A percentile compares a stretch with the other conserved stretches of the same genome.
These are phyloP conservation scores for Ophthalmolycus amberensis DNA, from an alignment of 2,113 vertebrate species.

Conservation along the genomic window DNA sequence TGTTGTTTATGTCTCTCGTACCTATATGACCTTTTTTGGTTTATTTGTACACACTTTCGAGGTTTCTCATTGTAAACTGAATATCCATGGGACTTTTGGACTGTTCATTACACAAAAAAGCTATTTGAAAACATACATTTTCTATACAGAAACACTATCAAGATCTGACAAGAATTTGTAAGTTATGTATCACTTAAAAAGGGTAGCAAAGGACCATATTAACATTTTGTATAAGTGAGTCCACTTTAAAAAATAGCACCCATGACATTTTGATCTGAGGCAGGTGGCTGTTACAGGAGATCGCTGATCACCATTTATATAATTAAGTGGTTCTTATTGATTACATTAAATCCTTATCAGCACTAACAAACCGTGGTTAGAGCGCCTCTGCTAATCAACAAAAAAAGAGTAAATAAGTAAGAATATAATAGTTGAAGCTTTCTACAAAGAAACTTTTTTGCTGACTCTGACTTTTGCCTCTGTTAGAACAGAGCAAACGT, in stretches of 20 bases:
- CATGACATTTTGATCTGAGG: neutral
- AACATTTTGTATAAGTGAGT: neutral
- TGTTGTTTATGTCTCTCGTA: neutral
- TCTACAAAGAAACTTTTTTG: neutral
- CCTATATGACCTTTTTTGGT: neutral
- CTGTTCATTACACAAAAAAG: neutral
- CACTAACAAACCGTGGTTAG: constrained; percentile 3
- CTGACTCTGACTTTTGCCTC: neutral
- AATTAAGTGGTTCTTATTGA: constrained; percentile 10
- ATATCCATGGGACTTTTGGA: neutral
- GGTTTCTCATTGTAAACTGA: neutral
- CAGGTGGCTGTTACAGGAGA: neutral
- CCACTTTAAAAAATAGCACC: neutral
- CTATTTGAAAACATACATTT: neutral
- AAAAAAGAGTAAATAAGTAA: neutral
- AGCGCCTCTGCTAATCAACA: constrained; percentile 3
- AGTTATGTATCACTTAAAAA: neutral
- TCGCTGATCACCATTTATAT: constrained; percentile 1
- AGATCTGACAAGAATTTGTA: neutral
- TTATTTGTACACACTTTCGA: neutral
- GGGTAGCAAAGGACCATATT: neutral
- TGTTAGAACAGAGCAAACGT: too few relatives aligned
- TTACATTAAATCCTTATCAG: constrained; percentile 34
- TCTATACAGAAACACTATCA: neutral
- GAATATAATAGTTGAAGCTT: constrained; percentile 3